A percentile compares a stretch with the other conserved stretches of the same genome.
These are phyloP conservation scores for Knipowitschia caucasica DNA, from an alignment of 2,797 vertebrate species.

Conservation along the genomic window DNA sequence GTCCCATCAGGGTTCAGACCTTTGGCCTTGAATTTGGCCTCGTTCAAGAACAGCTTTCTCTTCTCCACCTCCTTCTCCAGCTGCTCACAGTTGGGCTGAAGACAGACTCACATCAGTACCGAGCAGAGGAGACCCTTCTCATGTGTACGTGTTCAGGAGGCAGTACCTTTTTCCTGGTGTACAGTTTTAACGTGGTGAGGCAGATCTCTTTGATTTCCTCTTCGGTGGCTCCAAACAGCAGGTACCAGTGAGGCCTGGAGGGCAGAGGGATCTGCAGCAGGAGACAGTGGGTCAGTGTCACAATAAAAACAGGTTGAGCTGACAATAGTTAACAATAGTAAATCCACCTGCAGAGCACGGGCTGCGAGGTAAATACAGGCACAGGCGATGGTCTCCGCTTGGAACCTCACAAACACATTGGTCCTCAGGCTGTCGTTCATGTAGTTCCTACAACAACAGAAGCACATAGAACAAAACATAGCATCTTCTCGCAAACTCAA, in stretches of 20 bases:
- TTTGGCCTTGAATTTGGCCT: conserved; percentile 97
- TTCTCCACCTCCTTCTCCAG: conserved; percentile 97
- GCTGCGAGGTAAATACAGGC: conserved; percentile 98
- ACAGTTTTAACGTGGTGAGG: conserved; percentile 91
- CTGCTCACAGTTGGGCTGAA: conserved; percentile 92
- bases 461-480: conserved; percentile 58
- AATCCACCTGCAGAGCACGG: conserved; percentile 89
- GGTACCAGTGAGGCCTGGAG: conserved; percentile 91
- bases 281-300: background rate
- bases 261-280: conserved; percentile 86
- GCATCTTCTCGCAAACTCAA: conserved; percentile 57
- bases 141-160: background rate
- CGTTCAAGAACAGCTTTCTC: conserved; percentile 90
- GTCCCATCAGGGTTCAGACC: conserved; percentile 96
- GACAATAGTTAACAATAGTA: background rate
- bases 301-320: background rate
- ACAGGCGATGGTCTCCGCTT: conserved; percentile 96
- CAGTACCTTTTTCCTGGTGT: conserved; percentile 93
- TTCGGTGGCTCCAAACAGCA: conserved; percentile 91
- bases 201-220: conserved; percentile 98
- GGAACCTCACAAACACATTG: conserved; percentile 97
- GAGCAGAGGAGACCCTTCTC: too few relatives aligned
- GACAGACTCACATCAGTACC: background rate
- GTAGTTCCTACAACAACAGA: conserved; percentile 87
- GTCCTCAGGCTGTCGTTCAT: conserved; percentile 98